Conservation (phyloP, 1,140 invertebrate genomes). For the Theocolax elegans region DNA sequence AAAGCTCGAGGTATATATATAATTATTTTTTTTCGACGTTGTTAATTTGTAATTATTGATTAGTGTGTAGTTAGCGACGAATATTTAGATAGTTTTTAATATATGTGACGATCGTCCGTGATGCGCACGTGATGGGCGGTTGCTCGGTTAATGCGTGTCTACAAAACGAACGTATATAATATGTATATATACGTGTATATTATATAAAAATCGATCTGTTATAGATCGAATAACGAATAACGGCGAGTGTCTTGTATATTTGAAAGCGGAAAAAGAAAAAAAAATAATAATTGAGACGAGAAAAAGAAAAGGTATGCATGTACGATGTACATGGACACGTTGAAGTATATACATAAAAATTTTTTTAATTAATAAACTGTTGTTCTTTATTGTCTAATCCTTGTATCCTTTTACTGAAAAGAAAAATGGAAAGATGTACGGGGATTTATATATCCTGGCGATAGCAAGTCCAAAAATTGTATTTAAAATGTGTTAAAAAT, state of each 20-base stretch:
- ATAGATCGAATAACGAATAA: slow-evolving; percentile 28
- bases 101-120: slow-evolving; percentile 9
- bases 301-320: slow-evolving; percentile 40
- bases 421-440: no score
- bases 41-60: slow-evolving; percentile 39
- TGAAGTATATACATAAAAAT: slow-evolving; percentile 42
- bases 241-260: slow-evolving; percentile 13
- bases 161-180: not conserved
- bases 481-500: no score
- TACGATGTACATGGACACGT: slow-evolving; percentile 50
- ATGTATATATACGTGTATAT: no score
- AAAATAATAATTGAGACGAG: not conserved
- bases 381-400: slow-evolving; percentile 18
- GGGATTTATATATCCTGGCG: no score
- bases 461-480: no score
- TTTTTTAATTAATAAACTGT: slow-evolving; percentile 33
- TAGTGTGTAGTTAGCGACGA: slow-evolving; percentile 2
- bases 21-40: no score
- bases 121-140: slow-evolving; percentile 9
- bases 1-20: no score
- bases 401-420: no score
- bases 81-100: not conserved
- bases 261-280: slow-evolving; percentile 14
- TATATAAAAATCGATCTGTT: slow-evolving; percentile 24
- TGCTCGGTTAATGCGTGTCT: slow-evolving; percentile 28